Conservation (phyloP, 1,140 invertebrate species). For the Drosophila nigrodunni region DNA sequence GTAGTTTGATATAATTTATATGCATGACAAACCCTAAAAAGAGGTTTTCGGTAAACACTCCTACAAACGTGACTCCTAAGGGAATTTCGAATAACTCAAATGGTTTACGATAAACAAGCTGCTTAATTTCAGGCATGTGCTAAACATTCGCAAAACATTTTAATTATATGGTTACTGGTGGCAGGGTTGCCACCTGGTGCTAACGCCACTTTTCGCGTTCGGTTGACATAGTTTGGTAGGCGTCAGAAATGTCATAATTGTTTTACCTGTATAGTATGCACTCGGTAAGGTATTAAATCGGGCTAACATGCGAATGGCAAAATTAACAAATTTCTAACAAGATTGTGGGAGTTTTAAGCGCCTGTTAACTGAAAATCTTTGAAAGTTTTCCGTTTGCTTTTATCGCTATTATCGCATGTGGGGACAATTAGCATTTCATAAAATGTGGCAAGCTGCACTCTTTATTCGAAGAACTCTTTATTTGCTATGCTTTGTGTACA, state of each 20-base stretch:
- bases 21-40: background rate
- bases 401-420: too few species aligned
- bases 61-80: slow-evolving; percentile 16
- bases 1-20: slow-evolving; percentile 1
- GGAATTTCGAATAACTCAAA: slow-evolving; percentile 16
- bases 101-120: background rate
- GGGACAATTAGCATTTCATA: background rate
- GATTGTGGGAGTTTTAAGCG: background rate
- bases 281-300: slow-evolving; percentile 8
- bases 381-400: too few species aligned
- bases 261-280: slow-evolving; percentile 13
- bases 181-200: background rate
- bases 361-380: background rate
- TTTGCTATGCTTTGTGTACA: background rate
- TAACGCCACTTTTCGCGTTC: slow-evolving; percentile 27
- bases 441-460: background rate
- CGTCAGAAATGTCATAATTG: slow-evolving; percentile 28
- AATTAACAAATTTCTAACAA: slow-evolving; percentile 11
- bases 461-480: background rate
- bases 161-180: slow-evolving; percentile 19
- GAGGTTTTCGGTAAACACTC: background rate
- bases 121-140: slow-evolving; percentile 4
- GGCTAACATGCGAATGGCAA: slow-evolving; percentile 9
- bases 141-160: slow-evolving; percentile 30
- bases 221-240: slow-evolving; percentile 37